Evolutionary conservation across 2,888 invertebrate species (phyloP).

Genomic region (Drosophila hawaiiensis): DNA sequence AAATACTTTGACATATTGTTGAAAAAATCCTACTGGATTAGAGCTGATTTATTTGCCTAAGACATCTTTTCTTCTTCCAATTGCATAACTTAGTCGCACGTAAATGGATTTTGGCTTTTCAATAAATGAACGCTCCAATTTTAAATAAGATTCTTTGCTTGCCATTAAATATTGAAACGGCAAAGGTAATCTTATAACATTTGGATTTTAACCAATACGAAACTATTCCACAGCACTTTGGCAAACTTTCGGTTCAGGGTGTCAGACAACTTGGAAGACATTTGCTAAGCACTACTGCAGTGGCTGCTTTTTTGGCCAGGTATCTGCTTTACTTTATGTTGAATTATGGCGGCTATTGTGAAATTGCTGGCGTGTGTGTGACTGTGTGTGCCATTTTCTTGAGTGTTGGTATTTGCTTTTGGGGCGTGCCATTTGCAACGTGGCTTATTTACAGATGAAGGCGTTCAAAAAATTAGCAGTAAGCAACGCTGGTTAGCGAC

Average conservation of each 20-base stretch:
- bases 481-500: conserved; percentile 16
- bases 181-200: conserved; percentile 2
- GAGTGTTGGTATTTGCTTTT: conserved; percentile 44
- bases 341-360: conserved; percentile 73
- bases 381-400: conserved; percentile 13
- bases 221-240: conserved; percentile 8
- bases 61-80: background rate
- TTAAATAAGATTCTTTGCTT: background rate
- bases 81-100: background rate
- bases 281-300: conserved; percentile 34
- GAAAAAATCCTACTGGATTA: background rate
- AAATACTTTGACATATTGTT: background rate
- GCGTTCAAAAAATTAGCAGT: conserved; percentile 72
- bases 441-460: conserved; percentile 71
- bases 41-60: background rate
- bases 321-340: conserved; percentile 72
- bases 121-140: background rate
- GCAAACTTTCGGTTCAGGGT: conserved; percentile 18
- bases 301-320: conserved; percentile 35
- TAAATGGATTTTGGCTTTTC: background rate
- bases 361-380: conserved; percentile 24
- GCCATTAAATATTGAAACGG: background rate
- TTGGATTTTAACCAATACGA: conserved; percentile 2
- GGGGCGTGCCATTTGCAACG: conserved; percentile 69
- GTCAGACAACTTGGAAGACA: conserved; percentile 15